phyloP scores from a whole-genome alignment of 2,797 vertebrate species.

The Synanceia verrucosa region DNA sequence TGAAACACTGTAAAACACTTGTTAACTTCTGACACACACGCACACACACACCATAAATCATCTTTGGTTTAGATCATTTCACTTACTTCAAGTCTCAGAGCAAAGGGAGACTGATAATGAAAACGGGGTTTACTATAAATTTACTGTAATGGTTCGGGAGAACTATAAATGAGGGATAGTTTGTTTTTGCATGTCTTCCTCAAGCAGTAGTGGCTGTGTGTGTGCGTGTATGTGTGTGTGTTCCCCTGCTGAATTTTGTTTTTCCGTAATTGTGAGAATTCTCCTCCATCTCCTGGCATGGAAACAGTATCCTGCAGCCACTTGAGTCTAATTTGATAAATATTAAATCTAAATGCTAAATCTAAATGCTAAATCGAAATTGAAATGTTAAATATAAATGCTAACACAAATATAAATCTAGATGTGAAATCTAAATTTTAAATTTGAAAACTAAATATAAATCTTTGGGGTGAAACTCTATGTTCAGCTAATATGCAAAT shows the following conservation, averaged over 20 bases:
- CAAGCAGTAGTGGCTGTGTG: not conserved
- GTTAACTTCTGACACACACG: not conserved
- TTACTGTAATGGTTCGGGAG: too few species aligned
- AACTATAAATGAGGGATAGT: not conserved
- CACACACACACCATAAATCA: not conserved
- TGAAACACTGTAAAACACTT: not conserved
- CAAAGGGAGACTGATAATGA: not conserved
- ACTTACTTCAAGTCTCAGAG: not conserved
- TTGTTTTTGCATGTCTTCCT: not conserved
- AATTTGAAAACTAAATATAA: too few species aligned
- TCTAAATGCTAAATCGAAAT: too few species aligned
- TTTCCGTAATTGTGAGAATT: slow-evolving; percentile 29
- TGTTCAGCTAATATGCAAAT: too few species aligned
- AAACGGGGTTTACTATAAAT: too few species aligned
- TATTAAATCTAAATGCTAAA: too few species aligned
- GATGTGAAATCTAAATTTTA: too few species aligned
- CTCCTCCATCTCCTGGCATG: slow-evolving; percentile 36
- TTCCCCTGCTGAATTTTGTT: slow-evolving; percentile 7
- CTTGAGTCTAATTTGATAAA: slow-evolving; percentile 53
- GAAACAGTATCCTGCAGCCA: slow-evolving; percentile 25
- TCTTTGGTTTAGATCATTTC: not conserved
- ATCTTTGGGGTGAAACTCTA: too few species aligned
- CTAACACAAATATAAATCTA: too few species aligned
- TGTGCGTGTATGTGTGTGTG: not conserved
- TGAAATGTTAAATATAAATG: too few species aligned